Conservation (phyloP, 2,797 vertebrate species). For the Neostethus bicornis region DNA sequence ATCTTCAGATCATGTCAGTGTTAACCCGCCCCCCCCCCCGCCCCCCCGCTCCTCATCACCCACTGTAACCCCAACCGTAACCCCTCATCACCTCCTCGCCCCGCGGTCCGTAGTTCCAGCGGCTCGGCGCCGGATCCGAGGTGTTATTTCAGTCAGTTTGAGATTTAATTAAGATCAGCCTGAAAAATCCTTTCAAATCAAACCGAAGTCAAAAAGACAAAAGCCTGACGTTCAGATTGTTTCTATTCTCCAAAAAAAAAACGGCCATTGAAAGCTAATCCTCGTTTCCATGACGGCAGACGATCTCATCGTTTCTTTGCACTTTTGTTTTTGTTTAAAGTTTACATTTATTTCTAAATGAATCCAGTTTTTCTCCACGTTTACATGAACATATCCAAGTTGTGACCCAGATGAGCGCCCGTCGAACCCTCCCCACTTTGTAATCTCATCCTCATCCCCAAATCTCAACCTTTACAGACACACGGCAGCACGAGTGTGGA, state of each 20-base stretch:
- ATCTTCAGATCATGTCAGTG: too few relatives aligned
- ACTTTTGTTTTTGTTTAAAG: too few relatives aligned
- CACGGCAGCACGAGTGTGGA: slow-evolving; percentile 59
- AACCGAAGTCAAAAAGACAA: slow-evolving; percentile 91
- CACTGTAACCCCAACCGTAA: too few relatives aligned
- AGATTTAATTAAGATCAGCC: slow-evolving; percentile 98
- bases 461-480: slow-evolving; percentile 60
- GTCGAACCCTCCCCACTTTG: slow-evolving; percentile 50
- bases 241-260: slow-evolving; percentile 87
- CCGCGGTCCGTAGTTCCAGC: too few relatives aligned
- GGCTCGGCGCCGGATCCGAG: too few relatives aligned
- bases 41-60: too few relatives aligned
- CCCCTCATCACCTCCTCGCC: too few relatives aligned
- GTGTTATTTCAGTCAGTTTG: slow-evolving; percentile 88
- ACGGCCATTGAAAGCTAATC: slow-evolving; percentile 88
- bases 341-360: too few relatives aligned
- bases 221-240: slow-evolving; percentile 85
- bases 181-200: slow-evolving; percentile 92
- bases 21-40: too few relatives aligned
- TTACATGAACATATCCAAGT: slow-evolving; percentile 30
- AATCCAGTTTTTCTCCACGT: too few relatives aligned
- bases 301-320: slow-evolving; percentile 55
- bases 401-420: slow-evolving; percentile 27
- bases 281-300: slow-evolving; percentile 91
- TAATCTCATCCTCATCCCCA: slow-evolving; percentile 58